Evolutionary conservation across 2,113 vertebrate species (phyloP), one percentile per base, ranked within the genome.

Genomic region (Damaliscus lunatus): DNA sequence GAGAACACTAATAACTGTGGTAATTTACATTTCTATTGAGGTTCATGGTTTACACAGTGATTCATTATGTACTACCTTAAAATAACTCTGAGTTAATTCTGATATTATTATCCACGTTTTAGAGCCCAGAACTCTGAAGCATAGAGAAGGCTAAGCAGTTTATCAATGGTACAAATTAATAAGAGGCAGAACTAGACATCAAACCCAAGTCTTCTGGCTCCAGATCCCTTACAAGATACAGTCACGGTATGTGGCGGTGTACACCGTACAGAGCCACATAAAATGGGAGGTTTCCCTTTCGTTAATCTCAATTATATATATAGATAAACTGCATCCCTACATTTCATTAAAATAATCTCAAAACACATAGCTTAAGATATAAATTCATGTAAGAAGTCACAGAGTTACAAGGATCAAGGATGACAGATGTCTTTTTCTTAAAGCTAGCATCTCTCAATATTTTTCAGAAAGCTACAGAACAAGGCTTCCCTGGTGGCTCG

Each of bases 301-400:
- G 10, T 87, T 96, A 96, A 78, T 89, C 95, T 96, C 46, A 86
- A 48, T 89, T 93, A 93, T 5, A 90, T 19, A 93, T 6, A 48
- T 14, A 94, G 53, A 83, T 82, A 78, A 91, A 60, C 33, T 55
- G 31, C 33, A 94, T 55, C n/a, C 23, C 48, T 93, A 43, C 1
- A 84, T 83, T 91, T 93, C 40, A 96, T 74, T 78, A 96, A 97
- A 95, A 98, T 53, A 86, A 48, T 88, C 67, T 93, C 17, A 86
- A 86, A 96, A 89, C 23, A 90, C 25, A 80, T 19, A 27, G 52
- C 5, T 88, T 90, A 89, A 36, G 31, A 59, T 64, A 90, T 21
- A 89, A 82, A 71, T 62, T 80, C 46, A 31, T 33, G 40, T 48
- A 77, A 90, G 29, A 96, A 74, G 78, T 55, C 53, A 91, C 1